Evolutionary conservation across 2,888 invertebrate genomes (phyloP), one percentile per base, ranked within the genome.

Genomic region (Tiliacea citrago): DNA sequence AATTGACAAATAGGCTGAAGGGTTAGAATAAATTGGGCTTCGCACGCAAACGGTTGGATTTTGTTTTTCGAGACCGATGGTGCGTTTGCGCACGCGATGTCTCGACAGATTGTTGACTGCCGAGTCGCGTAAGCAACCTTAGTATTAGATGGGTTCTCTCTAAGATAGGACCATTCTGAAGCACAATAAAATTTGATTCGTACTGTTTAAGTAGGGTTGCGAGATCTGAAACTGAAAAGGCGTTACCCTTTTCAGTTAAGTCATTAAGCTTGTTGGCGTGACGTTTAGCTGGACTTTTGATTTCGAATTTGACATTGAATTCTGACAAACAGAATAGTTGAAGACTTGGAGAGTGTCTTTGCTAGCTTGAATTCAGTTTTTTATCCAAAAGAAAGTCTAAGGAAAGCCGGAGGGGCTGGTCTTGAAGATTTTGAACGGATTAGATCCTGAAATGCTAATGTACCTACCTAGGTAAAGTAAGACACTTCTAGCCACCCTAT

Each of bases 1-100:
- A 94, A 95, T 95, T 96, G 96, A 96, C 96, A 96, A 96, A 96
- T 95, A 93, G 92, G 88, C 88, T 87, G 83, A 90, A 89, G 87
- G 88, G 74, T 87, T 89, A 89, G 91, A 88, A 88, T 89, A 90
- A 91, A 90, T 91, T 90, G 91, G 89, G 86, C 80, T 88, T 87
- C 86, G 83, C 85, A 87, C 84, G 88, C 86, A 77, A 87, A 84
- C 79, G 71, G 73, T 76, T 82, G 75, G 83, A 75, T 79, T 85
- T 83, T 83, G 80, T 77, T 85, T 81, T 82, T 80, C 76, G 67
- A 82, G 82, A 82, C 79, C 81, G 75, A 84, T 79, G 82, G 73
- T 82, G 86, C 87, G 84, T 79, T 79, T 68, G 79, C 81, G 82
- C 84, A 82, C 69, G 79, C 83, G 87, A 87, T 86, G 73, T 66